Base-by-base conservation (phyloP, 2,888 invertebrate genomes). In the Trachelus troglodyta region DNA sequence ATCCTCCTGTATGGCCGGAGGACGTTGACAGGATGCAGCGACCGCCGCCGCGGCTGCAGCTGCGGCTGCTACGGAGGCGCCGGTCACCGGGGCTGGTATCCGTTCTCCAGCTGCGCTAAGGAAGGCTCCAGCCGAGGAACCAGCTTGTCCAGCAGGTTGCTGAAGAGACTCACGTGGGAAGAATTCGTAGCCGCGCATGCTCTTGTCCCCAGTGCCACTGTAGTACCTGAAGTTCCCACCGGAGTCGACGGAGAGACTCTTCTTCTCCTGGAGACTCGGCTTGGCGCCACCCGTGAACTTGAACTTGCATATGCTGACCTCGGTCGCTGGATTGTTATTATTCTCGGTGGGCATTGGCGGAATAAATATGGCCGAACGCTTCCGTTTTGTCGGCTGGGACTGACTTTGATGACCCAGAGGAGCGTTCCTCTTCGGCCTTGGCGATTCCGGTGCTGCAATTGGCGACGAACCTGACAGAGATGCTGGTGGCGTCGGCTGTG, bases 281-380 rank as follows among this genome's bases (percentile, higher is more conserved):
- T 97, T 97, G 0, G 97, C 96, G 0, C 98, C 98, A 0, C 97
- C 97, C 0, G 97, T 97, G 89, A 98, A 97, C 90, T 98, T 98
- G 89, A 98, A 98, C 91, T 98, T 98, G 90, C 98, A 98, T 88
- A 98, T 98, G 90, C 96, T 96, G 71, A 97, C 97, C 91, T 97
- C 96, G 0, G 96, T 96, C 0, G 96, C 95, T 0, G 96, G 96
- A 85, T 96, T 96, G 4, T 95, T 94, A 85, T 94, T 95, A 80
- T 92, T 94, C 86, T 96, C 96, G 4, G 95, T 93, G 0, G 96
- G 96, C 90, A 96, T 95, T 0, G 97, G 96, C 0, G 97, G 97
- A 83, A 97, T 96, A 87, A 96, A 97, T 83, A 97, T 96, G 0
- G 96, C 96, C 0, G 96, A 96, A 0, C 97, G 94, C 87, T 97